These are phyloP conservation scores for Daphoenositta chrysoptera DNA, from an alignment of 2,113 vertebrate species.

Conservation along the genomic window DNA sequence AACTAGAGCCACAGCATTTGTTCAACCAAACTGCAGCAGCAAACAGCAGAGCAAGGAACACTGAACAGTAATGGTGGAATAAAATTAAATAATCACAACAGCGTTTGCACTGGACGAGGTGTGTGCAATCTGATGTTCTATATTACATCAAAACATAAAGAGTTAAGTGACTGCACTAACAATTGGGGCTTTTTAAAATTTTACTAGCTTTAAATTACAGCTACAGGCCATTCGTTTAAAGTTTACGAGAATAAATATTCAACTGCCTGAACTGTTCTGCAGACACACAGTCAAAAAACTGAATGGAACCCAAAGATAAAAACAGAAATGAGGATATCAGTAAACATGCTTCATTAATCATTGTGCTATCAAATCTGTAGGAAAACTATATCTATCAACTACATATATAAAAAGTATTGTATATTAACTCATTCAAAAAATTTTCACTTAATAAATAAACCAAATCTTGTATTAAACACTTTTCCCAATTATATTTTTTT, in stretches of 20 bases:
- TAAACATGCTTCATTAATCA: background rate
- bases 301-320: background rate
- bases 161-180: background rate
- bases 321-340: background rate
- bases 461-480: background rate
- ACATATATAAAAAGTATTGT: background rate
- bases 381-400: background rate
- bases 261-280: background rate
- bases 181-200: background rate
- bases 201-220: background rate
- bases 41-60: background rate
- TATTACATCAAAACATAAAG: rapidly evolving
- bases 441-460: background rate
- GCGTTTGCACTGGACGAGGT: background rate
- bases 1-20: background rate
- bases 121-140: rapidly evolving
- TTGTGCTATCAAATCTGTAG: background rate
- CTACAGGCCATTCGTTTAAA: background rate
- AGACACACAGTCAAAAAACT: background rate
- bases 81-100: background rate
- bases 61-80: background rate
- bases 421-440: background rate
- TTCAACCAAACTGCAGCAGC: rapidly evolving
- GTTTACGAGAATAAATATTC: background rate
- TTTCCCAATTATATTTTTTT: background rate